Percentiles rank a stretch among this genome's conserved stretches.
phyloP scores from a whole-genome alignment of 2,113 vertebrate genomes.

The Okapia johnstoni region DNA sequence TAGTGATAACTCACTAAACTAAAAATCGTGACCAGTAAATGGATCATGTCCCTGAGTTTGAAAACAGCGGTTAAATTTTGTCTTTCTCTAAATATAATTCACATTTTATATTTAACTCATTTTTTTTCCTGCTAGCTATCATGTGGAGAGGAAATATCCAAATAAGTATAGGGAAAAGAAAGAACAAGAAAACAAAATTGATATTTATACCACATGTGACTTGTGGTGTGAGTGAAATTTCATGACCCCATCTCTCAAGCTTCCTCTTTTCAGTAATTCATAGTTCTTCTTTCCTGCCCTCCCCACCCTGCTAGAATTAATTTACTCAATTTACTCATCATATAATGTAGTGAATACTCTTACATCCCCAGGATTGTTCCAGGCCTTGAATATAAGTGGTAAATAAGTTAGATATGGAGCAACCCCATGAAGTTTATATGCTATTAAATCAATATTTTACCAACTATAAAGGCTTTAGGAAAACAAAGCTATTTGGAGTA shows the following conservation, averaged over 20 bases:
- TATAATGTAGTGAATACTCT: not conserved
- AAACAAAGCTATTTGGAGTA: not conserved
- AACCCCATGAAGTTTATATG: not conserved
- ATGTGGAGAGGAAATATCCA: not conserved
- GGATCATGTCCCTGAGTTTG: not conserved
- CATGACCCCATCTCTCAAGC: not conserved
- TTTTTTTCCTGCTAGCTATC: not conserved
- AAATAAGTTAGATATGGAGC: not conserved
- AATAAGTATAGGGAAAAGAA: not conserved
- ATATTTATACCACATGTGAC: not conserved
- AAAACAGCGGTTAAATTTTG: conserved; percentile 34
- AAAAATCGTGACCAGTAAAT: not conserved
- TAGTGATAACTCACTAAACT: not conserved
- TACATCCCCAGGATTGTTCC: not conserved
- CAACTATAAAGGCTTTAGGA: not conserved
- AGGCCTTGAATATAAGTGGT: not conserved
- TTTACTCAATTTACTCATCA: not conserved
- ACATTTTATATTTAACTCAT: conserved; percentile 4
- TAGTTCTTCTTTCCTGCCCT: not conserved
- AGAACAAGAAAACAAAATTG: not conserved
- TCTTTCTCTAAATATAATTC: not conserved
- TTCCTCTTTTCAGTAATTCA: not conserved
- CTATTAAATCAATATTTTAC: not conserved
- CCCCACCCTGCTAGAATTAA: too few relatives aligned
- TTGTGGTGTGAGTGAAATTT: not conserved